Evolutionary conservation across 30 jellyfish, hydroid and myxozoan species (phyloP), one percentile per base, ranked within the genome.

Genomic region (Calvadosia cruxmelitensis): DNA sequence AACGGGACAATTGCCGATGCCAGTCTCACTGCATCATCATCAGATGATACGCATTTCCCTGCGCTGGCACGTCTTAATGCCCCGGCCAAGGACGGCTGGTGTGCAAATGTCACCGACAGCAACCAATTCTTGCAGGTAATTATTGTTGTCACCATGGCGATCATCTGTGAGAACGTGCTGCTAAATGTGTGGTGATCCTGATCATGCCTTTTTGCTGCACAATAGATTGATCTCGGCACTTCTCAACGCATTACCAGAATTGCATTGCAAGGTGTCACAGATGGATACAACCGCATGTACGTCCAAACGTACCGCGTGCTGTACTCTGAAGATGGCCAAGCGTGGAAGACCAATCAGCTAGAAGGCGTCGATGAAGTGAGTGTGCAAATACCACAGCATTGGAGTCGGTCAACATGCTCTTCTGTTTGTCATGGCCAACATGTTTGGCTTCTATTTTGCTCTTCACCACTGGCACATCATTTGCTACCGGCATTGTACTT

Each of bases 151-250:
- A n/a, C n/a, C n/a, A n/a, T n/a, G n/a, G n/a, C n/a, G n/a, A n/a
- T n/a, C n/a, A n/a, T n/a, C n/a, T n/a, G n/a, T n/a, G n/a, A n/a
- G n/a, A n/a, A n/a, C n/a, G n/a, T n/a, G n/a, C n/a, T n/a, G n/a
- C n/a, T n/a, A n/a, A n/a, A n/a, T n/a, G n/a, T n/a, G n/a, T n/a
- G n/a, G n/a, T n/a, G n/a, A n/a, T n/a, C n/a, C n/a, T n/a, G n/a
- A n/a, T n/a, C n/a, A n/a, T n/a, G n/a, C n/a, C n/a, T n/a, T n/a
- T n/a, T n/a, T n/a, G n/a, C n/a, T n/a, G n/a, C n/a, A n/a, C n/a
- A n/a, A n/a, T 52, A 89, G 98, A 75, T 89, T 23, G 83, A 81
- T 61, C 68, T 89, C n/a, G 93, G 80, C 15, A 69, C 50, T 15
- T 62, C 15, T 52, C 77, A 33, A 65, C 81, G 82, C 3, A 48